Conservation (phyloP, 2,888 invertebrate species). For the Eupithecia inturbata region DNA sequence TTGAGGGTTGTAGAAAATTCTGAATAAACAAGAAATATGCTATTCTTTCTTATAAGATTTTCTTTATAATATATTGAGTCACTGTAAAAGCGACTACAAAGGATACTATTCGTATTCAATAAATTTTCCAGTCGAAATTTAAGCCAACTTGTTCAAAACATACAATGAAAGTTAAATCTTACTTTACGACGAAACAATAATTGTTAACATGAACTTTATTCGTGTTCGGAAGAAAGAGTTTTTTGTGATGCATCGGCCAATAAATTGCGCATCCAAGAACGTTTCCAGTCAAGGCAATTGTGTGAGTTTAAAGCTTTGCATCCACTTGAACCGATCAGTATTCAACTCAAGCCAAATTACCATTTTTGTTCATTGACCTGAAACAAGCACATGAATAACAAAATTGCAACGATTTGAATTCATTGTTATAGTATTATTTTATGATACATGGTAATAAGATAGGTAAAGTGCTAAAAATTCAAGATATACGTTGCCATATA, state of each 20-base stretch:
- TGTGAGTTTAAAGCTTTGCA: slow-evolving; percentile 46
- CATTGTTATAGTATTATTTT: not conserved
- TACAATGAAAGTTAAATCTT: slow-evolving; percentile 42
- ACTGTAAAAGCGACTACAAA: not conserved
- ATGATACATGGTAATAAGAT: not conserved
- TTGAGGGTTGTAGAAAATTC: slow-evolving; percentile 45
- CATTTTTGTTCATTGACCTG: slow-evolving; percentile 18
- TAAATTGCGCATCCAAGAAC: slow-evolving; percentile 64
- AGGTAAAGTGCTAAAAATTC: not conserved
- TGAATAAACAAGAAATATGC: not conserved
- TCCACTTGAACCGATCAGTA: slow-evolving; percentile 14
- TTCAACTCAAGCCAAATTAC: slow-evolving; percentile 6
- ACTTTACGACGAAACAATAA: slow-evolving; percentile 46
- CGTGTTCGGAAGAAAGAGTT: slow-evolving; percentile 54
- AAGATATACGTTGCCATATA: not conserved
- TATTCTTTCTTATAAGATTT: not conserved
- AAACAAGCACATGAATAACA: not conserved
- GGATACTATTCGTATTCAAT: not conserved
- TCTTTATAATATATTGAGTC: not conserved
- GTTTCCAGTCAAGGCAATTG: slow-evolving; percentile 57
- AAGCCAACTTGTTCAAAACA: slow-evolving; percentile 28
- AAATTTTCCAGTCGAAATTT: slow-evolving; percentile 28
- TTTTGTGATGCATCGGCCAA: slow-evolving; percentile 59
- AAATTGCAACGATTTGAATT: not conserved
- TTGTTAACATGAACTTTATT: slow-evolving; percentile 53